A percentile compares a stretch with the other conserved stretches of the same genome.
phyloP scores from a whole-genome alignment of 1,140 invertebrate species.

The Trichonephila clavipes region DNA sequence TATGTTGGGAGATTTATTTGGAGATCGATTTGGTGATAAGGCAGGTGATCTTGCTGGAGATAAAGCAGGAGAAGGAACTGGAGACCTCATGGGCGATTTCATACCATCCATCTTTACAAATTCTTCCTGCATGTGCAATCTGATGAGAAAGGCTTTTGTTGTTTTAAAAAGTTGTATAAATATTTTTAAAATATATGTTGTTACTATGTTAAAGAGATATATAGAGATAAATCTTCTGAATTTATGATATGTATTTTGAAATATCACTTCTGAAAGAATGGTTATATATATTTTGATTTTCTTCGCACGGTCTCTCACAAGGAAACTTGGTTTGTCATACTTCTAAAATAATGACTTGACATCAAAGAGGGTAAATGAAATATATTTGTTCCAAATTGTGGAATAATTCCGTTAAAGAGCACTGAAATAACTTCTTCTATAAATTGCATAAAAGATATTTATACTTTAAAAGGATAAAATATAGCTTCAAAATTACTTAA shows the following conservation, averaged over 20 bases:
- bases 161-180: neutral
- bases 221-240: neutral
- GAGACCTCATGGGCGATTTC: constrained; percentile 65
- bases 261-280: neutral
- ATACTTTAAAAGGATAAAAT: too few species aligned
- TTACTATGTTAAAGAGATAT: neutral
- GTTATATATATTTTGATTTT: neutral
- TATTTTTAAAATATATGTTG: constrained; percentile 14
- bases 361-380: too few species aligned
- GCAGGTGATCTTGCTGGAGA: constrained; percentile 70
- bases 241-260: constrained; percentile 6
- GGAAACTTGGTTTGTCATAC: too few species aligned
- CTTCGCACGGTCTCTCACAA: too few species aligned
- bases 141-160: neutral
- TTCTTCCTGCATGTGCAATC: neutral
- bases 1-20: constrained; percentile 71
- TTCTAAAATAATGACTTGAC: too few species aligned
- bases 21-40: constrained; percentile 56
- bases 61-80: constrained; percentile 43
- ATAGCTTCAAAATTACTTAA: too few species aligned
- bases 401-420: too few species aligned
- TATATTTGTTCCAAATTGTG: too few species aligned
- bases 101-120: constrained; percentile 36
- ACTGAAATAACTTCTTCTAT: too few species aligned
- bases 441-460: neutral